A percentile compares a stretch with the other conserved stretches of the same genome.
These are phyloP conservation scores for Tiliacea citrago DNA, from an alignment of 2,888 invertebrate species.

Conservation along the genomic window DNA sequence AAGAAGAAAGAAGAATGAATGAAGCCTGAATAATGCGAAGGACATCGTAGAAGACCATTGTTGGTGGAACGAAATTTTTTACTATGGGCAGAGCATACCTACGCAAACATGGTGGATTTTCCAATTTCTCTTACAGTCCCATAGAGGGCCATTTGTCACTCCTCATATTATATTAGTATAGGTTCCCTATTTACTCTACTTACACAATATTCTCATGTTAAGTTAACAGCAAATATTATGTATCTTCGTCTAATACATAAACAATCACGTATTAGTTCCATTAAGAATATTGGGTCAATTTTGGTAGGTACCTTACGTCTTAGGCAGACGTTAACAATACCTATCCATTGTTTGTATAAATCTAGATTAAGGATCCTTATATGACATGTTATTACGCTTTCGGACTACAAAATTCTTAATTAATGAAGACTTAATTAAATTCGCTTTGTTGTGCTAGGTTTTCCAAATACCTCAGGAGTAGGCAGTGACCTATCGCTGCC, in stretches of 20 bases:
- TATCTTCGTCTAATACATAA: constrained; percentile 13
- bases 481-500: too few relatives aligned
- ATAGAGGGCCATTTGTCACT: too few relatives aligned
- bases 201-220: not conserved
- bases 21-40: too few relatives aligned
- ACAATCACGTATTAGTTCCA: constrained; percentile 28
- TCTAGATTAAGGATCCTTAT: constrained; percentile 44
- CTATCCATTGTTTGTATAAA: constrained; percentile 38
- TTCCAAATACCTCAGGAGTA: too few relatives aligned
- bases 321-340: constrained; percentile 26
- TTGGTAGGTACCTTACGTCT: constrained; percentile 14
- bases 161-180: not conserved
- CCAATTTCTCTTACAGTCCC: too few relatives aligned
- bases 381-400: constrained; percentile 22
- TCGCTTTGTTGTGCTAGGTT: constrained; percentile 7
- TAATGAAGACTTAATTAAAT: constrained; percentile 30
- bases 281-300: constrained; percentile 37
- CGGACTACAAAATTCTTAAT: constrained; percentile 13
- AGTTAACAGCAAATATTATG: constrained; percentile 6
- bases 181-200: not conserved
- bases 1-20: too few relatives aligned
- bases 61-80: too few relatives aligned
- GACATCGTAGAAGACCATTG: too few relatives aligned
- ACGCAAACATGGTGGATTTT: too few relatives aligned
- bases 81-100: too few relatives aligned